phyloP scores from a whole-genome alignment of 2,113 vertebrate species.

The Herpailurus yagouaroundi region DNA sequence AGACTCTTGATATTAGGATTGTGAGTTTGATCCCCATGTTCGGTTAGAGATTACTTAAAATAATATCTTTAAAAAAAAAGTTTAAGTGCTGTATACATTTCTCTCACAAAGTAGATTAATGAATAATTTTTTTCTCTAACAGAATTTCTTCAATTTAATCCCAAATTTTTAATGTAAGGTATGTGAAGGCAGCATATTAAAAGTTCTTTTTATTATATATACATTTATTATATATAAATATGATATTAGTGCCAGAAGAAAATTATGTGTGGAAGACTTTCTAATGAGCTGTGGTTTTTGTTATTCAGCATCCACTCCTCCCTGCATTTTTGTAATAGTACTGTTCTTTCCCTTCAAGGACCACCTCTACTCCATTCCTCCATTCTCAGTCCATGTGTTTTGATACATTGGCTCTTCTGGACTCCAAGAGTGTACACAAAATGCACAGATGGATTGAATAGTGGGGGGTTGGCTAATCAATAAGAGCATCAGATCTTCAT shows the following conservation, averaged over 20 bases:
- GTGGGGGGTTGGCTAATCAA: background rate
- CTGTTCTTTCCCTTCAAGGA: background rate
- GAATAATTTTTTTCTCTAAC: background rate
- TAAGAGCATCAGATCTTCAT: background rate
- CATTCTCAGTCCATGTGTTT: background rate
- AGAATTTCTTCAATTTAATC: constrained; percentile 28
- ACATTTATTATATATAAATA: background rate
- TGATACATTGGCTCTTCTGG: background rate
- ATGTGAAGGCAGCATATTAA: background rate
- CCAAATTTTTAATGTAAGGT: background rate
- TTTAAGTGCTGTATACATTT: background rate
- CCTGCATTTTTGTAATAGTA: background rate
- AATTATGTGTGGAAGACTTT: background rate
- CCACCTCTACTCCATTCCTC: background rate
- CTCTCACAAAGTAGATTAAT: background rate
- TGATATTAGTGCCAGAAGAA: background rate
- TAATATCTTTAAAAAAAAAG: background rate
- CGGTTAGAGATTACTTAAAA: background rate
- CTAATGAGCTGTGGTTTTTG: background rate
- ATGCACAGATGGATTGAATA: background rate
- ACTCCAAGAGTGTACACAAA: background rate
- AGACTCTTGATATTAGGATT: background rate
- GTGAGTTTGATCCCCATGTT: background rate
- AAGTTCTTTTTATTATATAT: background rate
- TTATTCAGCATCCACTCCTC: background rate